A percentile compares a stretch with the other conserved stretches of the same genome.
phyloP scores from a whole-genome alignment of 2,113 vertebrate genomes.

The Callipepla squamata region DNA sequence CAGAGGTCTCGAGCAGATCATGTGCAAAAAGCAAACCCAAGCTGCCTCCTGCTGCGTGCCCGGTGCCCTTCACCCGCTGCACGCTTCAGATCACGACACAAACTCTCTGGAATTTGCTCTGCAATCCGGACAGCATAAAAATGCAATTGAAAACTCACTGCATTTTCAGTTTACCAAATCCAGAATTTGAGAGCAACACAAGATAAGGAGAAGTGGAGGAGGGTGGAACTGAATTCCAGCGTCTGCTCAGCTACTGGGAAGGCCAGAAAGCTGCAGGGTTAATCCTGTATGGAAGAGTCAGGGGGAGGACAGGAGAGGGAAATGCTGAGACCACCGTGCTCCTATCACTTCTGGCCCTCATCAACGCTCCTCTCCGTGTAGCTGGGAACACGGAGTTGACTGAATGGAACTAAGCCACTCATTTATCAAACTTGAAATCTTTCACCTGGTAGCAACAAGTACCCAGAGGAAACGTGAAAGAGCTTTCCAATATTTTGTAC shows the following conservation, averaged over 20 bases:
- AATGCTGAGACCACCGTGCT: neutral
- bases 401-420: neutral
- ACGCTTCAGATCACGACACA: neutral
- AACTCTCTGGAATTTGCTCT: neutral
- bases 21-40: neutral
- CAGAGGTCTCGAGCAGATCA: neutral
- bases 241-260: neutral
- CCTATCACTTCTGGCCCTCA: neutral
- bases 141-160: neutral
- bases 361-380: accelerated
- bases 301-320: neutral
- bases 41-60: accelerated
- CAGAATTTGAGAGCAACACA: neutral
- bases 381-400: neutral
- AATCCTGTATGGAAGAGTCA: neutral
- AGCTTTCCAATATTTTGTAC: neutral
- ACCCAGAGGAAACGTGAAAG: neutral
- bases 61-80: accelerated
- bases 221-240: neutral
- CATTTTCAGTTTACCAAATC: neutral
- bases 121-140: neutral
- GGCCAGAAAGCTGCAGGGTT: neutral
- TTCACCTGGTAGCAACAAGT: neutral
- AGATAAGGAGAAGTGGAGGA: neutral
- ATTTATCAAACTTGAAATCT: neutral